These are phyloP conservation scores for Hippoglossus hippoglossus DNA, from an alignment of 2,797 vertebrate species.

Conservation along the genomic window DNA sequence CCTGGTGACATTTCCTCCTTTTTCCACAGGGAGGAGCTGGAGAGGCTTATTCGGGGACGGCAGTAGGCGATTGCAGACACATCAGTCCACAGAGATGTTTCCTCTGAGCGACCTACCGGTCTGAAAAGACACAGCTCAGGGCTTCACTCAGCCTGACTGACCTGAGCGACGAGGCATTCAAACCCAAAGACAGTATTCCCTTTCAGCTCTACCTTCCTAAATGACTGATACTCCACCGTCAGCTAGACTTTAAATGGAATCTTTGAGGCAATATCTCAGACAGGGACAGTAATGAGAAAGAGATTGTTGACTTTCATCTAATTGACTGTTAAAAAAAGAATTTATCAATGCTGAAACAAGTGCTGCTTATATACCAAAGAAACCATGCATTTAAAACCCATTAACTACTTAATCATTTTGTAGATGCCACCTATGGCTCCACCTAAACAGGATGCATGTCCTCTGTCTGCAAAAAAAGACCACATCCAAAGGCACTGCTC, in stretches of 20 bases:
- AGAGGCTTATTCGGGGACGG: conserved; percentile 52
- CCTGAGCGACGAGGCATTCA: conserved; percentile 24
- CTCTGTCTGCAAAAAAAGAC: conserved; percentile 44
- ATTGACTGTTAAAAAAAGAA: conserved; percentile 5
- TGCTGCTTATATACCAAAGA: conserved; percentile 9
- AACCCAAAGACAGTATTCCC: conserved; percentile 22
- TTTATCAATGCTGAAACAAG: conserved; percentile 1
- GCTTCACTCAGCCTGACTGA: conserved; percentile 31
- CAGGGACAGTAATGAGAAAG: background rate
- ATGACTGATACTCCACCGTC: conserved; percentile 13
- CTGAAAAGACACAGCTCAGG: conserved; percentile 36
- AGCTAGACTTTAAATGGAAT: conserved; percentile 13
- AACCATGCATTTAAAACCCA: conserved; percentile 12
- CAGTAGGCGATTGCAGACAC: conserved; percentile 20
- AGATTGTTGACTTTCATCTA: conserved; percentile 4
- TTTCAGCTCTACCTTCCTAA: conserved; percentile 20
- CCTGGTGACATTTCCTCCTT: conserved; percentile 24
- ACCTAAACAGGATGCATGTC: conserved; percentile 48
- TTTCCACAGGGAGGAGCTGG: conserved; percentile 79
- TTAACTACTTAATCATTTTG: conserved; percentile 25
- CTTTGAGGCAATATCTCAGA: conserved; percentile 10
- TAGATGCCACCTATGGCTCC: conserved; percentile 14
- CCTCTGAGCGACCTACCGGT: conserved; percentile 34
- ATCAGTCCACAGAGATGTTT: conserved; percentile 69
- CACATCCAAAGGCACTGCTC: conserved; percentile 48